These are phyloP conservation scores for Drosophila mojavensis DNA, from an alignment of 1,140 invertebrate genomes.

Conservation along the genomic window DNA sequence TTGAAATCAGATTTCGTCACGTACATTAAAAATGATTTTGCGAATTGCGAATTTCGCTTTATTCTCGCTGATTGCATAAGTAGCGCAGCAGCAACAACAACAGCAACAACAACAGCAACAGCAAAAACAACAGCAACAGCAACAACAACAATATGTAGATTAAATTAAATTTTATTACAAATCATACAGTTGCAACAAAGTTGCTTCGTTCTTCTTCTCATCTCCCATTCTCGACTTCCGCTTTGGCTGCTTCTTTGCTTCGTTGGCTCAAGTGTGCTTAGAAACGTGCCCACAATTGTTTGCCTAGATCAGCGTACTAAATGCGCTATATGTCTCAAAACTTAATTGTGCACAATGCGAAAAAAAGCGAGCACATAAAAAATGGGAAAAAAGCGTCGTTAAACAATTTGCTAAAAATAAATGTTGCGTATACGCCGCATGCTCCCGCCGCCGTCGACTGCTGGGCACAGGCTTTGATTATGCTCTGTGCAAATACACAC, in stretches of 20 bases:
- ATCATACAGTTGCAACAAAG: not conserved
- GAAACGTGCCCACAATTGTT: not conserved
- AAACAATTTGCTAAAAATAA: slow-evolving; percentile 81
- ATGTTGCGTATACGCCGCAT: slow-evolving; percentile 71
- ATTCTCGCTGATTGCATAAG: slow-evolving; percentile 60
- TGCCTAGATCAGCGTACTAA: slow-evolving; percentile 11
- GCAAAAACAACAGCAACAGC: not conserved
- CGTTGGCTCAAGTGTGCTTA: not conserved
- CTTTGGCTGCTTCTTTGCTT: not conserved
- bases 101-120: not conserved
- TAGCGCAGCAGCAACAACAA: slow-evolving; percentile 3
- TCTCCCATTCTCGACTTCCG: not conserved
- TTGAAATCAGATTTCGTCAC: slow-evolving; percentile 79
- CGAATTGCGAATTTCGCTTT: slow-evolving; percentile 35
- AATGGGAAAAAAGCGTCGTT: slow-evolving; percentile 53
- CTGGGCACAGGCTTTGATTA: slow-evolving; percentile 48
- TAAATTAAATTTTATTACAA: not conserved
- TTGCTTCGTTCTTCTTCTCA: too few species aligned
- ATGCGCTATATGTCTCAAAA: slow-evolving; percentile 16
- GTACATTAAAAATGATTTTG: slow-evolving; percentile 76
- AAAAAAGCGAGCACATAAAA: slow-evolving; percentile 3
- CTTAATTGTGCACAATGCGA: slow-evolving; percentile 39
- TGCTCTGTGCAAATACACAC: slow-evolving; percentile 47
- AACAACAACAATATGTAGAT: not conserved
- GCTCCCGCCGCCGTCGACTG: slow-evolving; percentile 13